Percentiles rank a stretch among this genome's conserved stretches.
Evolutionary conservation across 2,113 vertebrate species (phyloP).

Genomic region (Oryzias curvinotus): DNA sequence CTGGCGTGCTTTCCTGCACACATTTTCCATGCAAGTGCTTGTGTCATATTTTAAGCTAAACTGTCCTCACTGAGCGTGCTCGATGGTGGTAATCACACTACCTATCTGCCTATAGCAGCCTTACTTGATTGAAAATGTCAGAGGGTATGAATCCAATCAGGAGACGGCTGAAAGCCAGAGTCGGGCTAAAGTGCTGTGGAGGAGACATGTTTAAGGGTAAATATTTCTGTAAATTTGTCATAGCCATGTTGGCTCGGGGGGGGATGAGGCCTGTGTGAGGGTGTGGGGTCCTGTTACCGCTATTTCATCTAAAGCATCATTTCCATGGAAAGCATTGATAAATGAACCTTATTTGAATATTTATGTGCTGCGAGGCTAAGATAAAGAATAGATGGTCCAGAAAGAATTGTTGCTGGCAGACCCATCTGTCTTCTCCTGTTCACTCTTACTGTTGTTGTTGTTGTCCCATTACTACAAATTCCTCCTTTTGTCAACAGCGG

Average conservation of each 20-base stretch:
- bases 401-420: slow-evolving; percentile 84
- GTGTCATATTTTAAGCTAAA: slow-evolving; percentile 29
- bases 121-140: slow-evolving; percentile 68
- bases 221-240: slow-evolving; percentile 50
- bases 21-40: slow-evolving; percentile 30
- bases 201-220: slow-evolving; percentile 40
- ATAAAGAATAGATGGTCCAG: slow-evolving; percentile 84
- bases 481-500: slow-evolving; percentile 66
- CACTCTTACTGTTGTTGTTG: slow-evolving; percentile 69
- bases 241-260: slow-evolving; percentile 22
- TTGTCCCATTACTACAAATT: slow-evolving; percentile 68
- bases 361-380: slow-evolving; percentile 72
- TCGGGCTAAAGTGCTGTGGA: slow-evolving; percentile 35
- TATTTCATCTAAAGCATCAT: slow-evolving; percentile 59
- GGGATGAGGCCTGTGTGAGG: slow-evolving; percentile 7
- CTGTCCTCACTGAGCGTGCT: slow-evolving; percentile 50
- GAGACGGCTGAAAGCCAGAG: slow-evolving; percentile 50
- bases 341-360: slow-evolving; percentile 76
- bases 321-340: slow-evolving; percentile 62
- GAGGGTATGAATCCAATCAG: slow-evolving; percentile 66
- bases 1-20: slow-evolving; percentile 47
- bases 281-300: slow-evolving; percentile 27
- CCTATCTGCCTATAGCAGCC: slow-evolving; percentile 65
- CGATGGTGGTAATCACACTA: slow-evolving; percentile 63
- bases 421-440: slow-evolving; percentile 80